phyloP scores from a whole-genome alignment of 2,888 invertebrate species.

The Leptopterna dolabrata region DNA sequence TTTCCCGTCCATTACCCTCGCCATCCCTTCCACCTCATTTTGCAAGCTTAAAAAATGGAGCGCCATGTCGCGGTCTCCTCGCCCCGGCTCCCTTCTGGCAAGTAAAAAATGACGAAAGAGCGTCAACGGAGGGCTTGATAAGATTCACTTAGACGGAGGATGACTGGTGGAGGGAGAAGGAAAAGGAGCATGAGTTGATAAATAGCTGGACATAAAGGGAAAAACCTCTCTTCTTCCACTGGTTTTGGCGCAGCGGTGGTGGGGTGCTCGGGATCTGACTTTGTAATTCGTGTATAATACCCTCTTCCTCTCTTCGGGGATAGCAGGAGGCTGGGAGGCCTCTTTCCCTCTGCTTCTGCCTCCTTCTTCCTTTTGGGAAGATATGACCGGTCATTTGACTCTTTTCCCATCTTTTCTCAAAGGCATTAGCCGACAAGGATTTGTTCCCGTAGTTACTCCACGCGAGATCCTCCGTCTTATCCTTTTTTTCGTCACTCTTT shows the following conservation, averaged over 20 bases:
- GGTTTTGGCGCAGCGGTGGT: neutral
- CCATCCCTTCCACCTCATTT: constrained; percentile 63
- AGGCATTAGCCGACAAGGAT: constrained; percentile 45
- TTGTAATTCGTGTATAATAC: constrained; percentile 57
- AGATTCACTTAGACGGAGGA: constrained; percentile 62
- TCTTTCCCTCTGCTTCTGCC: neutral
- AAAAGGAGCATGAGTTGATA: constrained; percentile 60
- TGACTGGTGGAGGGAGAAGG: neutral
- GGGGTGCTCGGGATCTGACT: constrained; percentile 45
- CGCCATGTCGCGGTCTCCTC: constrained; percentile 55
- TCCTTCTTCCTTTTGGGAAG: neutral
- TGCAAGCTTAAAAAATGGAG: constrained; percentile 63
- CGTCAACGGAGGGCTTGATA: constrained; percentile 62
- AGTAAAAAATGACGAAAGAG: constrained; percentile 63
- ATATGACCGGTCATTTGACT: constrained; percentile 52
- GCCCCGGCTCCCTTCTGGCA: neutral
- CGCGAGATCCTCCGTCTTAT: neutral
- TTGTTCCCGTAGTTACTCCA: constrained; percentile 10
- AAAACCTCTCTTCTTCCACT: constrained; percentile 31
- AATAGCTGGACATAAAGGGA: constrained; percentile 63
- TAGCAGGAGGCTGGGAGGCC: neutral
- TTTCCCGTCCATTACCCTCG: constrained; percentile 60
- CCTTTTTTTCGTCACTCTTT: neutral
- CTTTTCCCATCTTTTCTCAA: neutral
- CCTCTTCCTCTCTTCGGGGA: constrained; percentile 38